Conservation (phyloP, 1,140 invertebrate genomes). For the Drosophila micromelanica region DNA sequence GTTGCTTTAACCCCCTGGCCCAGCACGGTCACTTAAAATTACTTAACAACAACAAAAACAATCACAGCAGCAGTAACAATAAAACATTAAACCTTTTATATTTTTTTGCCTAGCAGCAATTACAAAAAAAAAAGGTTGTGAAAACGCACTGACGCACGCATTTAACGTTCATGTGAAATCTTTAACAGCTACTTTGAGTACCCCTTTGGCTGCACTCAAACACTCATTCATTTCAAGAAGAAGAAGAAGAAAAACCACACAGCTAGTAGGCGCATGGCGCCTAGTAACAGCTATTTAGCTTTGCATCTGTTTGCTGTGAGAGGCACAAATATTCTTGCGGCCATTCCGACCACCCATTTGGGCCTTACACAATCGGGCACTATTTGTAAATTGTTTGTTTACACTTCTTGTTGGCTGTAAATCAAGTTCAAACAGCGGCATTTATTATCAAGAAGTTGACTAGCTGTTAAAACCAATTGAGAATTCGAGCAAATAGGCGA, state of each 20-base stretch:
- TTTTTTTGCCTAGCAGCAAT: slow-evolving; percentile 20
- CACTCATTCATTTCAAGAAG: slow-evolving; percentile 13
- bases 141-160: slow-evolving; percentile 33
- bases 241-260: neutral
- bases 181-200: slow-evolving; percentile 15
- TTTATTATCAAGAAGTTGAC: slow-evolving; percentile 9
- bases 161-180: slow-evolving; percentile 37
- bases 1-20: slow-evolving; percentile 61
- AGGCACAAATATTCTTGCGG: slow-evolving; percentile 4
- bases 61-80: slow-evolving; percentile 19
- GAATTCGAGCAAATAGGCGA: slow-evolving; percentile 8
- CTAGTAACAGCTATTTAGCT: slow-evolving; percentile 15
- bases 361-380: slow-evolving; percentile 10
- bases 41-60: slow-evolving; percentile 22
- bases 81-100: slow-evolving; percentile 37
- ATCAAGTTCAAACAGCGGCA: slow-evolving; percentile 5
- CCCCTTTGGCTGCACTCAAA: slow-evolving; percentile 7
- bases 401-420: slow-evolving; percentile 19
- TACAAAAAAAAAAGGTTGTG: slow-evolving; percentile 35
- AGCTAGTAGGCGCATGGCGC: slow-evolving; percentile 11
- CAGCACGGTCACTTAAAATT: slow-evolving; percentile 58
- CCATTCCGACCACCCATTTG: slow-evolving; percentile 2
- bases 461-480: slow-evolving; percentile 26
- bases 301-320: slow-evolving; percentile 1
- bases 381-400: slow-evolving; percentile 34